Conservation (phyloP, 2,113 vertebrate genomes). For the Orycteropus afer region DNA sequence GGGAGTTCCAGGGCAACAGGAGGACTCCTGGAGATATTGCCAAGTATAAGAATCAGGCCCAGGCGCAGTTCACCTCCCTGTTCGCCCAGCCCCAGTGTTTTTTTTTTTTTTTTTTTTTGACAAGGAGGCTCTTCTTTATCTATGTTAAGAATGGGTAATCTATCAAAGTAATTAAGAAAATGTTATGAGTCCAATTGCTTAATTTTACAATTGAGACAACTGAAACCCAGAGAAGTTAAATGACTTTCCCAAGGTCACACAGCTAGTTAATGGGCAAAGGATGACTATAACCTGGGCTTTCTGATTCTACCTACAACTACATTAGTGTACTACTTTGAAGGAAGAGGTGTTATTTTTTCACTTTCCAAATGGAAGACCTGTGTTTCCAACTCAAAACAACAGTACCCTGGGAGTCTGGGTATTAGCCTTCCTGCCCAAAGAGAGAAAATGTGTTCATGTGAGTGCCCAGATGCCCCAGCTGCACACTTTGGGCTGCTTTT, state of each 20-base stretch:
- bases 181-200: neutral
- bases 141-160: neutral
- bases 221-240: neutral
- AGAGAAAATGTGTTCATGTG: rapidly evolving
- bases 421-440: neutral
- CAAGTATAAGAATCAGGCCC: neutral
- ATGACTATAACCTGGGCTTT: neutral
- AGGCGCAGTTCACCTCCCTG: rapidly evolving
- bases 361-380: neutral
- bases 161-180: neutral
- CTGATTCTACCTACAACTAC: neutral
- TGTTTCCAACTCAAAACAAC: neutral
- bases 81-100: neutral
- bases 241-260: neutral
- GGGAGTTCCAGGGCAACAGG: neutral
- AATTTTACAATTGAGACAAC: neutral
- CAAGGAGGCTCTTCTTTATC: neutral
- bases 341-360: neutral
- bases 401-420: neutral
- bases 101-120: too few species aligned
- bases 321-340: neutral
- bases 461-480: too few species aligned
- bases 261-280: neutral
- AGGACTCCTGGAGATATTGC: neutral
- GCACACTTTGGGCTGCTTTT: neutral